Conservation (phyloP, 2,797 vertebrate species). For the Phrynocephalus guinanensis region DNA sequence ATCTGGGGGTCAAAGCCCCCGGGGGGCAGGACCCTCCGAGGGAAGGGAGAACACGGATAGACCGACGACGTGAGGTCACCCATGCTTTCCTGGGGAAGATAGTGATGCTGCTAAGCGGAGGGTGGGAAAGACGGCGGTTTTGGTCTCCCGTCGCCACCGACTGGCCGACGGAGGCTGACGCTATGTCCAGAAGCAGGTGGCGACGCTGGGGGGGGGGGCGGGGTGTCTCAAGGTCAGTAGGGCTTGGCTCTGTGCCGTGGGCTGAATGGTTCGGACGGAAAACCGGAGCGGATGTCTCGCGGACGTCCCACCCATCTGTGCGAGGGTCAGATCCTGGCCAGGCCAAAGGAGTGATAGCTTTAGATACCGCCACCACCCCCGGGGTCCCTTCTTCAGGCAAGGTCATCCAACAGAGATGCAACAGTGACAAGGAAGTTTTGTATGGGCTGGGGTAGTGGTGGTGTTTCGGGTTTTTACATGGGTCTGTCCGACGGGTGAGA, state of each 20-base stretch:
- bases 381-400: no score
- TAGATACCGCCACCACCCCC: no score
- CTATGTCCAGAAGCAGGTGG: background rate
- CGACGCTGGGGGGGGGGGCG: background rate
- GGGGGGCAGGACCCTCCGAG: conserved; percentile 26
- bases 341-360: no score
- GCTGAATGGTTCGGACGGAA: background rate
- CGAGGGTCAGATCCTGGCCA: no score
- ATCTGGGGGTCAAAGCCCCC: background rate
- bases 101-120: background rate
- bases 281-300: no score
- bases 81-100: background rate
- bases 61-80: no score
- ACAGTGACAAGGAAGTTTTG: no score
- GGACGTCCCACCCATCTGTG: no score
- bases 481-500: no score
- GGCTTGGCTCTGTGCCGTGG: background rate
- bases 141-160: background rate
- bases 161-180: background rate
- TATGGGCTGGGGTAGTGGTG: no score
- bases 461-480: no score
- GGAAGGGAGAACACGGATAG: fast-evolving
- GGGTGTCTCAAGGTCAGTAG: background rate
- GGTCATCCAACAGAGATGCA: no score
- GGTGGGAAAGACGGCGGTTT: background rate